Percentiles rank a stretch among this genome's conserved stretches.
These are phyloP conservation scores for Thymelicus lineola DNA, from an alignment of 2,888 invertebrate genomes.

Conservation along the genomic window DNA sequence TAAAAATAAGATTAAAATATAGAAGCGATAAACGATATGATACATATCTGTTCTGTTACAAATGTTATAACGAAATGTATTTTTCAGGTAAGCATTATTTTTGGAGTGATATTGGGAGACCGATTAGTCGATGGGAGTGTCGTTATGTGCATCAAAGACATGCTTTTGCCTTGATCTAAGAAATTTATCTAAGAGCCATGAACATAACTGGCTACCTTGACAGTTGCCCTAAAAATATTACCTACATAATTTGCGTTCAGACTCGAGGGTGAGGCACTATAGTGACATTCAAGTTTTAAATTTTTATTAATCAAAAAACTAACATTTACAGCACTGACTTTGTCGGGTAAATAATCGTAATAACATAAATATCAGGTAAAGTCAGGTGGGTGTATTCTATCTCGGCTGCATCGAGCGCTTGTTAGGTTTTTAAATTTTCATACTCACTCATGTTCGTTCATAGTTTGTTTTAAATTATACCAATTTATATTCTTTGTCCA, in stretches of 20 bases:
- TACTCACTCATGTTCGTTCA: neutral
- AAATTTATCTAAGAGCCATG: neutral
- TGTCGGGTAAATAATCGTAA: slow-evolving; percentile 37
- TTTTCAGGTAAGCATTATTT: slow-evolving; percentile 64
- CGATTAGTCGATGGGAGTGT: slow-evolving; percentile 44
- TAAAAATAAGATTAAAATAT: too few relatives aligned
- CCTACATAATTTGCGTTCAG: neutral
- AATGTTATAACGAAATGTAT: slow-evolving; percentile 43
- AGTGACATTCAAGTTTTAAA: neutral
- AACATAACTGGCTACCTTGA: neutral
- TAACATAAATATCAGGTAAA: slow-evolving; percentile 48
- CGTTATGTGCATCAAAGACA: slow-evolving; percentile 15
- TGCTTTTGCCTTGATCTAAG: slow-evolving; percentile 13
- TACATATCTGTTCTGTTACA: neutral
- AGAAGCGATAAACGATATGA: too few relatives aligned
- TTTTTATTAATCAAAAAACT: slow-evolving; percentile 15
- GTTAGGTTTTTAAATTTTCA: neutral
- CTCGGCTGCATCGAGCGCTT: slow-evolving; percentile 4
- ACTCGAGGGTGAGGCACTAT: slow-evolving; percentile 4
- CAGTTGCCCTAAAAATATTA: neutral
- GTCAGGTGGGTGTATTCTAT: slow-evolving; percentile 47
- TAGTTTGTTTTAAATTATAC: neutral
- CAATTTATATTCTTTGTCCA: neutral
- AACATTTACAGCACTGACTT: slow-evolving; percentile 31
- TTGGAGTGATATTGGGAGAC: slow-evolving; percentile 38